Base-by-base conservation (phyloP, 1,140 invertebrate genomes). In the Thaumatotibia leucotreta region DNA sequence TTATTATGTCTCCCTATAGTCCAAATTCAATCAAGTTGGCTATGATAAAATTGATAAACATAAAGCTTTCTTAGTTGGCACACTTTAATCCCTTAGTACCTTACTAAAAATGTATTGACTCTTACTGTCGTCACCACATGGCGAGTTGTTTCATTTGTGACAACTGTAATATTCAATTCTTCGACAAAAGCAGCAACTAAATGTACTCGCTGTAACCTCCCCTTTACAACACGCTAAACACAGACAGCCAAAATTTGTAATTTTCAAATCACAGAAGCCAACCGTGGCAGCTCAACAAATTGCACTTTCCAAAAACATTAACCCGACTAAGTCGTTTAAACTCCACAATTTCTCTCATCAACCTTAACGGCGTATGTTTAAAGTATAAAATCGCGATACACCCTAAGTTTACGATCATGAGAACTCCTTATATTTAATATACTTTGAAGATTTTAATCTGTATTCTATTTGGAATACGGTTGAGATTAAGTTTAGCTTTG, bases 261-360 rank as follows among this genome's bases (percentile, higher is more conserved):
- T 6, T 58, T 14, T 9, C 33, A 35, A 35, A 39, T 33, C 20
- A 23, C 10, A 63, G 35, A 31, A 58, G 10, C n/a, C 9, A 27
- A 58, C 2, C 52, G 52, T 24, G 50, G 50, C n/a, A 54, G n/a
- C 27, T 54, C 50, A 54, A 58, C 52, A 54, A 54, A 54, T 54
- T 27, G 22, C 52, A 27, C 52, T 27, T 29, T 29, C 50, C 10
- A 52, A 31, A 58, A 14, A 29, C 52, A 58, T 58, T 58, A 58
- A 5, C 52, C 24, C n/a, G 17, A 58, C 10, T 10, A 14, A 58
- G 52, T 27, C 27, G n/a, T 58, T 58, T 58, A 4, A 58, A 14
- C 23, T 27, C 4, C 5, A 9, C 23, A 2, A 24, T 6, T 58
- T 8, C 52, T 5, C 29, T 29, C n/a, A 14, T 1, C 23, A 27